Evolutionary conservation across 2,113 vertebrate species (phyloP), one percentile per base, ranked within the genome.

Genomic region (Gnathonemus longibarbis): DNA sequence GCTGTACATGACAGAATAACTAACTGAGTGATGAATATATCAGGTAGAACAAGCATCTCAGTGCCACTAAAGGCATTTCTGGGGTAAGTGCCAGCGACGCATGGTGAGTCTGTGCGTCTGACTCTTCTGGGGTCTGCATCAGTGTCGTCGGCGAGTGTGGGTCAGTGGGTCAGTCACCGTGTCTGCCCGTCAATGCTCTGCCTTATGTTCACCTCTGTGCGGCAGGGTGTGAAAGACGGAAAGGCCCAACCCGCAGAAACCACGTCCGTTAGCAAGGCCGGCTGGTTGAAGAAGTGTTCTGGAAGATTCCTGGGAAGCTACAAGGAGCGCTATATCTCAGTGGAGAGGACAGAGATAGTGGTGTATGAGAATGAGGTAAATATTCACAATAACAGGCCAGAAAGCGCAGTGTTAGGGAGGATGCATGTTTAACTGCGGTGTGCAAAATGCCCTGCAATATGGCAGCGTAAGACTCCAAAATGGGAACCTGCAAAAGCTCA

Each of bases 201-300:
- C 8, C 21, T 48, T 10, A 84, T 11, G 45, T 15, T 48, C 9
- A 24, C 21, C 35, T 48, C 8, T n/a, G 9, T 84, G 58, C 42
- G 62, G 42, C 90, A 96, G 96, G 95, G 80, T 91, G 93, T 90
- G 83, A 98, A 98, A 94, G 97, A 97, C 48, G 95, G 94, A 1
- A 92, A 94, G 2, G 94, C 96, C 93, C 96, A 95, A 89, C 90
- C 95, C 4, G 95, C 94, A 91, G 91, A 94, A 91, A 89, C 95
- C 3, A 94, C 90, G 11, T 93, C 91, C 0, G 93, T 94, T 3
- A 96, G 96, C 90, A 99, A 98, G 91, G 96, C 96, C 0, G 98
- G 98, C 91, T 99, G 97, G 98, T 91, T 99, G 92, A 99, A 99
- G 95, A 99, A 98, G 93, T 97, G 95, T 92, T 95, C 96, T 0